phyloP scores from a whole-genome alignment of 2,797 vertebrate genomes.

The Moxostoma hubbsi region DNA sequence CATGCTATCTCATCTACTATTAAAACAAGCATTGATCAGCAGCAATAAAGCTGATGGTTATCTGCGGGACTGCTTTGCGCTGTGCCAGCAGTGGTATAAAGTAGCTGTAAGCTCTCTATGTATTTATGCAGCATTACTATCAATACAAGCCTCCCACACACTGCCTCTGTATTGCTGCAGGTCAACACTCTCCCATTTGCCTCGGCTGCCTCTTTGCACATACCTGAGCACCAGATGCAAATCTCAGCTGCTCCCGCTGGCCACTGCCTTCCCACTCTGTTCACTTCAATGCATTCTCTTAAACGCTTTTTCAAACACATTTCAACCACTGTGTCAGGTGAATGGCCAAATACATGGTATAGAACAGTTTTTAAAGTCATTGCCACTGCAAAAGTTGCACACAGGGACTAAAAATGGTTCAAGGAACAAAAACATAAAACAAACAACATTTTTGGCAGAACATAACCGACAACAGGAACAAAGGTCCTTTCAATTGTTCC shows the following conservation, averaged over 20 bases:
- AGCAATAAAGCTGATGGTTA: constrained; percentile 17
- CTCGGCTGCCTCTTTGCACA: constrained; percentile 46
- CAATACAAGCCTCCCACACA: constrained; percentile 59
- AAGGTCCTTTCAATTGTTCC: no score
- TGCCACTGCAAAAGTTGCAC: neutral
- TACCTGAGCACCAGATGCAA: constrained; percentile 54
- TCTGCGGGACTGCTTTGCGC: neutral
- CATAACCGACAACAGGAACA: no score
- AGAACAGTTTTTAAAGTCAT: neutral
- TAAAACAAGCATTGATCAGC: constrained; percentile 6
- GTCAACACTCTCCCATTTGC: constrained; percentile 49
- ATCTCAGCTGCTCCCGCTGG: constrained; percentile 27
- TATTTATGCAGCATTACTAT: constrained; percentile 55
- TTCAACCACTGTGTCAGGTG: constrained; percentile 15
- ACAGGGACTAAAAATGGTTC: no score
- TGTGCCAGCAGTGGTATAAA: constrained; percentile 44
- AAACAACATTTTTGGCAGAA: no score
- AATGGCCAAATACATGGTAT: neutral
- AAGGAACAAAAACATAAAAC: no score
- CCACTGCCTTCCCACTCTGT: constrained; percentile 26
- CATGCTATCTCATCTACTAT: neutral
- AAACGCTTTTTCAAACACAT: neutral
- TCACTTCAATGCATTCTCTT: neutral
- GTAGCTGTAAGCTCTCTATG: constrained; percentile 46
- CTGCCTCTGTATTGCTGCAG: constrained; percentile 36